phyloP scores from a whole-genome alignment of 2,797 vertebrate species.

The Clarias laeviceps region DNA sequence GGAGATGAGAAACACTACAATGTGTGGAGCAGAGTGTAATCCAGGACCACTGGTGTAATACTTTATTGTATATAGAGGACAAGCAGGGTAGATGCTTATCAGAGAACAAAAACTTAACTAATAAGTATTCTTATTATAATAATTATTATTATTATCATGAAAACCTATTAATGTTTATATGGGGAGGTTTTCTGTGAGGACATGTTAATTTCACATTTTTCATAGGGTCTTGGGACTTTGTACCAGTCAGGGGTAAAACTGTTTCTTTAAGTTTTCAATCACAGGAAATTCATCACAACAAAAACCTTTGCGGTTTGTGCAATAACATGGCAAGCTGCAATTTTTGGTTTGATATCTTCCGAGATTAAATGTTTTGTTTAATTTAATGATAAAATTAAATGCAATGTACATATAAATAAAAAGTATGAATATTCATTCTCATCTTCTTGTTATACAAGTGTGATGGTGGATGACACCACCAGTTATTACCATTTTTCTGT shows the following conservation, averaged over 20 bases:
- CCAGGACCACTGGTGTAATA: not conserved
- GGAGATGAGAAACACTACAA: too few species aligned
- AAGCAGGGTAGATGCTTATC: not conserved
- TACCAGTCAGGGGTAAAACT: not conserved
- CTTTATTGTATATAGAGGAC: not conserved
- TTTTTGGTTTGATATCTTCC: not conserved
- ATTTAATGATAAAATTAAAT: not conserved
- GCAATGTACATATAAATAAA: not conserved
- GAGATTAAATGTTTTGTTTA: too few species aligned
- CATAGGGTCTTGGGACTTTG: not conserved
- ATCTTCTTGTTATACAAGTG: not conserved
- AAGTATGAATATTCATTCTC: not conserved
- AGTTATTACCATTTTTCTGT: not conserved
- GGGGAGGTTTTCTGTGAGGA: not conserved
- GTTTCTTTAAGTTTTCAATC: not conserved
- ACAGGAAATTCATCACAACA: not conserved
- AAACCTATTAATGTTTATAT: not conserved
- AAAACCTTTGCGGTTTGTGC: not conserved
- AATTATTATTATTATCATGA: too few species aligned
- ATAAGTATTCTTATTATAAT: not conserved
- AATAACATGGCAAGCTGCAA: not conserved
- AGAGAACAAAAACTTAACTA: not conserved
- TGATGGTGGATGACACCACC: not conserved
- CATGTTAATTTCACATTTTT: not conserved
- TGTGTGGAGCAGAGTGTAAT: too few species aligned